Base-by-base conservation (phyloP, 2,113 vertebrate species). In the Gymnobelideus leadbeateri region DNA sequence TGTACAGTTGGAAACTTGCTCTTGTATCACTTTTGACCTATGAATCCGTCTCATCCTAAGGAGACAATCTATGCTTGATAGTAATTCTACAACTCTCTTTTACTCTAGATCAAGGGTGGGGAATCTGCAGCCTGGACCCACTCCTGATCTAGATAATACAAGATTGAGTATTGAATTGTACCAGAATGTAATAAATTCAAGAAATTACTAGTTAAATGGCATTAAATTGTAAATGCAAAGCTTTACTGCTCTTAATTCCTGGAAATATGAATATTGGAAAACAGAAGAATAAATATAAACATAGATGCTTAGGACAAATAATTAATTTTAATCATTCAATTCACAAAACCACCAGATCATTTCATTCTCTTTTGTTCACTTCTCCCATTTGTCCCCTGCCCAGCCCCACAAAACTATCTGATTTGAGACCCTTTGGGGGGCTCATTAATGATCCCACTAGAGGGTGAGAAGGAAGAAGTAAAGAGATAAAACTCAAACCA, bases 1-100 rank as follows among this genome's bases (percentile, higher is more conserved):
- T 92, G 2, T 91, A 91, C 43, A n/a, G 8, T 43, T 98, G 89
- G 57, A 94, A 96, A 94, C 31, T 90, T 93, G 19, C 43, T 93
- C 37, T 53, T 49, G 12, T 77, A 96, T 93, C 94, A 89, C 94
- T 96, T 91, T 50, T 90, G 95, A 97, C 89, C 3, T 91, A 28
- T 21, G 90, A 95, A 16, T 53, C n/a, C 11, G 84, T 46, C 77
- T 92, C 61, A 8, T 91, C 93, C 54, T 49, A 91, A 90, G 16
- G 1, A 93, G 91, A 91, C 9, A 92, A 91, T 93, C 52, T 77
- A n/a, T 93, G 37, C 2, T 5, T 89, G 12, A 50, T 46, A 89
- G 57, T 43, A 53, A 11, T 91, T 52, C 49, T 43, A 54, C 14
- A 92, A 77, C 89, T 94, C 89, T 94, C 93, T 95, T 95, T 96